phyloP scores from a whole-genome alignment of 1,140 invertebrate genomes.

The Diorhabda sublineata region DNA sequence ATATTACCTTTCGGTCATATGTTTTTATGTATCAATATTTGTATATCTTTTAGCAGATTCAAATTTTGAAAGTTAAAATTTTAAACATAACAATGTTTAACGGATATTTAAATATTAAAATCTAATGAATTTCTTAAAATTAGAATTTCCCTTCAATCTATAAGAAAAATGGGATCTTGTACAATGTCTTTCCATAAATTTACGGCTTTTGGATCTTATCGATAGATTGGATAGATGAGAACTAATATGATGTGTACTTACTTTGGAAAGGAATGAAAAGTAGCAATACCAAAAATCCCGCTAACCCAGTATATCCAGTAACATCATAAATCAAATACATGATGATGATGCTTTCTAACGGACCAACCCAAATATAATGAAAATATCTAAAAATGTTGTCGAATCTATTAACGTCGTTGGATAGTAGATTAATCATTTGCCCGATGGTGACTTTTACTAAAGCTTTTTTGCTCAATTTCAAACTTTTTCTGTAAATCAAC shows the following conservation, averaged over 20 bases:
- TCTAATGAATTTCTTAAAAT: too few relatives aligned
- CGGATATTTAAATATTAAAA: too few relatives aligned
- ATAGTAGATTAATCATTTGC: constrained; percentile 82
- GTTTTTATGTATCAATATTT: too few relatives aligned
- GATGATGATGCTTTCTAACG: constrained; percentile 70
- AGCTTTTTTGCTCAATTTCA: constrained; percentile 61
- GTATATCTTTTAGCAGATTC: too few relatives aligned
- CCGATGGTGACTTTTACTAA: constrained; percentile 74
- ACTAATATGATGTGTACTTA: constrained; percentile 39
- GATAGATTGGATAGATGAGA: not conserved
- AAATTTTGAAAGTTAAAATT: too few relatives aligned
- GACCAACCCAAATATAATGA: constrained; percentile 68
- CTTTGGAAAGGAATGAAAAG: constrained; percentile 82
- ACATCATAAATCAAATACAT: constrained; percentile 71
- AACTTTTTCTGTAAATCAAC: constrained; percentile 76
- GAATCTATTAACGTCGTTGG: constrained; percentile 76
- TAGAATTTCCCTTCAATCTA: too few relatives aligned
- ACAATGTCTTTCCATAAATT: too few relatives aligned
- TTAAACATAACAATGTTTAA: too few relatives aligned
- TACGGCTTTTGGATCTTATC: too few relatives aligned
- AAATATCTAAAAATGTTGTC: constrained; percentile 63
- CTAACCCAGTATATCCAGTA: constrained; percentile 68
- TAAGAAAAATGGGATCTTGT: too few relatives aligned
- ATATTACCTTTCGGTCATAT: too few relatives aligned
- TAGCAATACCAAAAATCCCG: constrained; percentile 73